These are phyloP conservation scores for Arion vulgaris DNA, from an alignment of 1,140 invertebrate genomes.

Conservation along the genomic window DNA sequence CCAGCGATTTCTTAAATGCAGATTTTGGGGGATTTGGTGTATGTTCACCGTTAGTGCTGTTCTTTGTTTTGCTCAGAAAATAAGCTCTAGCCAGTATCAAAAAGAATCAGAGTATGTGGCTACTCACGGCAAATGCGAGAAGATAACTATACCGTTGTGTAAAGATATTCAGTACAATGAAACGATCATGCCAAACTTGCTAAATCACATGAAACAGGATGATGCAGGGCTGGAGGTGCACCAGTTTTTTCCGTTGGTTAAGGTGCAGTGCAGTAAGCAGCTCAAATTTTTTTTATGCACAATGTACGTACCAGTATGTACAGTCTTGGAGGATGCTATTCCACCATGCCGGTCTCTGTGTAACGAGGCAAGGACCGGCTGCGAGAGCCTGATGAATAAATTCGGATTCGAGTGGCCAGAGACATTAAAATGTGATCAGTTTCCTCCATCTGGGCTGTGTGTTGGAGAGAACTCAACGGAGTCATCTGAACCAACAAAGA, in stretches of 20 bases:
- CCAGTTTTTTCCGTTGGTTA: slow-evolving; percentile 95
- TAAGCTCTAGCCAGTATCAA: not conserved
- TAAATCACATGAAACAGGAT: slow-evolving; percentile 94
- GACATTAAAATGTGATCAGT: slow-evolving; percentile 90
- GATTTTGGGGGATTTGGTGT: not conserved
- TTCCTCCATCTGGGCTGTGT: slow-evolving; percentile 88
- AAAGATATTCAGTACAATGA: slow-evolving; percentile 93
- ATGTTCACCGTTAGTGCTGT: slow-evolving; percentile 13
- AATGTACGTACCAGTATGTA: slow-evolving; percentile 94
- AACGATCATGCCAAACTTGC: slow-evolving; percentile 95
- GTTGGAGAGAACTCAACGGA: slow-evolving; percentile 86
- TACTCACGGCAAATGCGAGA: slow-evolving; percentile 86
- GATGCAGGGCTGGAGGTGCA: slow-evolving; percentile 95
- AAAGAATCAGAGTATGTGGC: slow-evolving; percentile 31
- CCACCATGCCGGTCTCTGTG: slow-evolving; percentile 88
- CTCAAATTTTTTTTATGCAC: slow-evolving; percentile 96
- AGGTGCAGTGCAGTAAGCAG: slow-evolving; percentile 94
- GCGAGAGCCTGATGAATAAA: slow-evolving; percentile 91
- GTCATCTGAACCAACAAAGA: slow-evolving; percentile 48
- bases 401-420: slow-evolving; percentile 97
- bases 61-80: not conserved
- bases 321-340: slow-evolving; percentile 86
- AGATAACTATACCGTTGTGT: slow-evolving; percentile 93
- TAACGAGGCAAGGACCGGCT: slow-evolving; percentile 76
- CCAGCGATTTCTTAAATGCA: too few relatives aligned